phyloP scores from a whole-genome alignment of 2,797 vertebrate genomes.

The Clamator glandarius region DNA sequence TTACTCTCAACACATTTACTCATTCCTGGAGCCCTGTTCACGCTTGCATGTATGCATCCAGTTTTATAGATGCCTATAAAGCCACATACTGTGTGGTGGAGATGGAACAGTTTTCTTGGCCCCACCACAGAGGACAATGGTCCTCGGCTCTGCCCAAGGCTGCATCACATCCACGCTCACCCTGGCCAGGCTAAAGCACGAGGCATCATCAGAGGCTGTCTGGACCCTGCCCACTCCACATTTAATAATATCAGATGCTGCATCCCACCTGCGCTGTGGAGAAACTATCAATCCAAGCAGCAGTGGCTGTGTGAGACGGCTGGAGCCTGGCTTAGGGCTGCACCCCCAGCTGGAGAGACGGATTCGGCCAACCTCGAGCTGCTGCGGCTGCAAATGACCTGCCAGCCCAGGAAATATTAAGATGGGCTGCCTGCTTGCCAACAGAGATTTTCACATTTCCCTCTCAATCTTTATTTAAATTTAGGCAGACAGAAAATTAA shows the following conservation, averaged over 20 bases:
- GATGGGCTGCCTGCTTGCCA: not conserved
- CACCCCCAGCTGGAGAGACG: not conserved
- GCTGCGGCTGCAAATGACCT: not conserved
- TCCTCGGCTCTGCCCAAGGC: not conserved
- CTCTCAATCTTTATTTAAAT: slow-evolving; percentile 39
- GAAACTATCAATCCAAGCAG: not conserved
- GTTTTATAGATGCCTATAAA: not conserved
- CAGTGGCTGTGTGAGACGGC: not conserved
- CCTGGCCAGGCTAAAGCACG: not conserved
- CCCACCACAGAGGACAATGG: fast-evolving
- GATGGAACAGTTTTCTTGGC: not conserved
- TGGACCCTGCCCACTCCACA: not conserved
- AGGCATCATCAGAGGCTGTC: not conserved
- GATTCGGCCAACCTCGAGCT: not conserved
- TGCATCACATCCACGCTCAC: fast-evolving
- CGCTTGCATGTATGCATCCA: not conserved
- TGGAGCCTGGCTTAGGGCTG: not conserved
- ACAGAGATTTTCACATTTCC: slow-evolving; percentile 26
- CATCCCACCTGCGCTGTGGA: not conserved
- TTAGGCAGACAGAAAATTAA: slow-evolving; percentile 48
- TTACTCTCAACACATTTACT: not conserved
- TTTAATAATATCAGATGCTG: not conserved
- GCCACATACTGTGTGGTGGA: not conserved
- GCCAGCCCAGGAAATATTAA: not conserved
- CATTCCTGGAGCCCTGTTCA: not conserved